Base-by-base conservation (phyloP, 2,113 vertebrate genomes). In the Prietella phreatophila region DNA sequence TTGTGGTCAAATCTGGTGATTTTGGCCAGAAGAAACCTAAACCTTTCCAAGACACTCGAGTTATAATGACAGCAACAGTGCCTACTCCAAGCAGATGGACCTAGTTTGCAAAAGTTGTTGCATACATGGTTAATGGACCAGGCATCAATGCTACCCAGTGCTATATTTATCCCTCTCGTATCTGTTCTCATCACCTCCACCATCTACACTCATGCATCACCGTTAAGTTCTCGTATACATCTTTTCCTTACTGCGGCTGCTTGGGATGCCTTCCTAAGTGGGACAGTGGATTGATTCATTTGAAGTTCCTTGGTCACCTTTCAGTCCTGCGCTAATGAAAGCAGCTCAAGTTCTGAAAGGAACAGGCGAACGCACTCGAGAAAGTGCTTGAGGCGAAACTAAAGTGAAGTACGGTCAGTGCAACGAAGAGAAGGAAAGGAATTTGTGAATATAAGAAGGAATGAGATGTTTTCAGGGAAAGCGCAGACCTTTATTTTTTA, bases 201-300 rank as follows among this genome's bases (percentile, higher is more conserved):
- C 80, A 82, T 88, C 90, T 89, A 86, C 88, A 91, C 89, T 88
- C 84, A 88, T 73, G 91, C 76, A 92, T 85, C 90, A 88, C 90
- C 19, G 82, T 89, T 92, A 93, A 93, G 91, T 91, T 91, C 91
- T 93, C 91, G 93, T 95, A 93, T 92, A 93, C 94, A 92, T 94
- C 73, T 47, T 71, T 75, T 25, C 42, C 30, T 36, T 20, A 30
- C 76, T 30, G 65, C 25, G 60, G 39, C 80, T 65, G 86, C 86
- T 61, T n/a, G 56, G 88, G 76, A 87, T 36, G 60, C 36, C 42
- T 83, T 89, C 87, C 93, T 90, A 91, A 93, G 91, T 93, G 93
- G 92, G 92, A 92, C 93, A 93, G 91, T 91, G 93, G 90, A 90
- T 92, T 92, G 93, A 94, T 93, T 94, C 91, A 93, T 94, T 92